phyloP scores from a whole-genome alignment of 1,140 invertebrate genomes.

The Philaenus spumarius region DNA sequence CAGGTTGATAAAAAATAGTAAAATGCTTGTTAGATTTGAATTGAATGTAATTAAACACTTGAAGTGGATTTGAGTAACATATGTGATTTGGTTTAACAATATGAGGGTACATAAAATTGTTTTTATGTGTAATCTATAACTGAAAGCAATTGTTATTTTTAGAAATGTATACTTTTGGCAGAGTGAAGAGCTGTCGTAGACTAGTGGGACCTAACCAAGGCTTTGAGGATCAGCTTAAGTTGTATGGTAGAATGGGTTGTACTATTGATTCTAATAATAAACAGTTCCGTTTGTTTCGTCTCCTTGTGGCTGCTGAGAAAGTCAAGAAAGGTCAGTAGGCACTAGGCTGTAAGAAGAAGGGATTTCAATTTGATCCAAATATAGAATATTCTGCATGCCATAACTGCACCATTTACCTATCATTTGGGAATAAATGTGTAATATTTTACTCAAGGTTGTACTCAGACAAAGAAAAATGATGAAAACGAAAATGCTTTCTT shows the following conservation, averaged over 20 bases:
- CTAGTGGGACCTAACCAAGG: slow-evolving; percentile 65
- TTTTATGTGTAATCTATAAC: not conserved
- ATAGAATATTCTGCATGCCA: too few species aligned
- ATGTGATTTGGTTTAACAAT: slow-evolving; percentile 7
- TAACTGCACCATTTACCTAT: too few species aligned
- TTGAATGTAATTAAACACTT: too few species aligned
- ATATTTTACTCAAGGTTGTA: too few species aligned
- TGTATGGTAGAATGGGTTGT: slow-evolving; percentile 71
- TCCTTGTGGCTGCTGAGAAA: slow-evolving; percentile 71
- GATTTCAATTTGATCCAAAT: too few species aligned
- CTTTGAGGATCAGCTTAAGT: slow-evolving; percentile 65
- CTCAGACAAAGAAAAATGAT: too few species aligned
- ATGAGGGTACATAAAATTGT: not conserved
- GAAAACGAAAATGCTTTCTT: too few species aligned
- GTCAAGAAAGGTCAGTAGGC: slow-evolving; percentile 63
- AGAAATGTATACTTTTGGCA: slow-evolving; percentile 31
- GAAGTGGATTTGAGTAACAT: too few species aligned
- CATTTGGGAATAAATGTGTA: too few species aligned
- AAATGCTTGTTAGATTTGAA: too few species aligned
- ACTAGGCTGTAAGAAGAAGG: too few species aligned
- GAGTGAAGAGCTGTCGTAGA: slow-evolving; percentile 54
- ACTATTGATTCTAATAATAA: slow-evolving; percentile 59
- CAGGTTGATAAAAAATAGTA: too few species aligned
- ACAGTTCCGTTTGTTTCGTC: slow-evolving; percentile 67
- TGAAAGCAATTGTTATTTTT: slow-evolving; percentile 2